Conservation (phyloP, 2,797 vertebrate genomes). For the Tragopan temminckii region DNA sequence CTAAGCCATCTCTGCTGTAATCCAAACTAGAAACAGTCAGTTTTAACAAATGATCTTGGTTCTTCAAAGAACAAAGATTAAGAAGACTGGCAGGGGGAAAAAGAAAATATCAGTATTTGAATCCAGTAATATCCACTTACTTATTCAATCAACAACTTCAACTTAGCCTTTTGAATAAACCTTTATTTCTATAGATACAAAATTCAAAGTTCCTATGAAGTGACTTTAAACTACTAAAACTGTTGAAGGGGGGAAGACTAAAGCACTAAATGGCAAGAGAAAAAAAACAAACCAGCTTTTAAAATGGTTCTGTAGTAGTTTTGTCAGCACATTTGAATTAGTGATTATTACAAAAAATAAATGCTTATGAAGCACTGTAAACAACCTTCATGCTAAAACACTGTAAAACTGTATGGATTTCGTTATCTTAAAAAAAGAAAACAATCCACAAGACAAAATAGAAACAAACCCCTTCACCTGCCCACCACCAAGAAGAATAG, state of each 20-base stretch:
- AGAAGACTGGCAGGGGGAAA: constrained; percentile 86
- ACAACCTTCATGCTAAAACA: not conserved
- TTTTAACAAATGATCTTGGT: constrained; percentile 97
- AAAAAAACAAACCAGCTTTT: not conserved
- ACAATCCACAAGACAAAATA: not conserved
- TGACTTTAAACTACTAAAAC: not conserved
- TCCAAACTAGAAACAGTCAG: constrained; percentile 96
- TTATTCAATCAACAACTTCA: not conserved
- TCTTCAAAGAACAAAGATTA: constrained; percentile 97
- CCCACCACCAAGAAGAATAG: not conserved
- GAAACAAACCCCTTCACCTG: not conserved
- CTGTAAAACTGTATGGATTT: not conserved
- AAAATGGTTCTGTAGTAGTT: not conserved
- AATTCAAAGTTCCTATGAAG: not conserved
- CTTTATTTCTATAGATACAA: not conserved
- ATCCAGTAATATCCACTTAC: not conserved
- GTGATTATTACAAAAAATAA: not conserved
- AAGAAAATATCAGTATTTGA: constrained; percentile 16
- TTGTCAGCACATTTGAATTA: not conserved
- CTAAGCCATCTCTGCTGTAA: constrained; percentile 96
- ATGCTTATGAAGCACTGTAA: not conserved
- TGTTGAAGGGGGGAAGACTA: not conserved
- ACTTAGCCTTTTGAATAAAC: not conserved
- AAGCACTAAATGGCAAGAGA: not conserved
- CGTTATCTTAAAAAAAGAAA: not conserved